Evolutionary conservation across 1,140 invertebrate genomes (phyloP).

Genomic region (Hyles euphorbiae): DNA sequence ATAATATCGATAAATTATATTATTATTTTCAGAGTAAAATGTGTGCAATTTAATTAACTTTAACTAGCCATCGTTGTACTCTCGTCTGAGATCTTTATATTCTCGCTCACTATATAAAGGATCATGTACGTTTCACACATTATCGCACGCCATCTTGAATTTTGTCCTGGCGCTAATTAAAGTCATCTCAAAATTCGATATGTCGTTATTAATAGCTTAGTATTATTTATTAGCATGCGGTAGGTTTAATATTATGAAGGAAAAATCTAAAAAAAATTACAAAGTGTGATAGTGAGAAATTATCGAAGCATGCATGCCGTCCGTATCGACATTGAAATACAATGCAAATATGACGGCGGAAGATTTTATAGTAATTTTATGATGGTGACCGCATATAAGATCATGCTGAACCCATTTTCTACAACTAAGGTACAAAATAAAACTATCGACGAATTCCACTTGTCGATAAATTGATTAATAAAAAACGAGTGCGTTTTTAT

Average conservation of each 20-base stretch:
- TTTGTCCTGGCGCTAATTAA: constrained; percentile 27
- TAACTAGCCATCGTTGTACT: constrained; percentile 1
- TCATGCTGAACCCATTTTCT: neutral
- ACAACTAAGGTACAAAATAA: neutral
- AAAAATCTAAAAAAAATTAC: constrained; percentile 43
- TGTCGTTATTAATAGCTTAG: constrained; percentile 47
- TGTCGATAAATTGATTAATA: neutral
- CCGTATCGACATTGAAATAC: constrained; percentile 15
- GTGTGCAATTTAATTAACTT: too few species aligned
- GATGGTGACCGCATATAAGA: too few species aligned
- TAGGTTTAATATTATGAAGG: constrained; percentile 22
- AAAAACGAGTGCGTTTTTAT: neutral
- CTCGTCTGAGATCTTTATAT: constrained; percentile 2
- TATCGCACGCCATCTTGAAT: constrained; percentile 44
- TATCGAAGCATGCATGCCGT: constrained; percentile 46
- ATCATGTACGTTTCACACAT: constrained; percentile 49
- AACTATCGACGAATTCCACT: neutral
- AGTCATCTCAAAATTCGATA: constrained; percentile 38
- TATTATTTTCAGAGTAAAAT: too few species aligned
- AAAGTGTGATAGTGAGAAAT: constrained; percentile 36
- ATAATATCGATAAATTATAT: too few species aligned
- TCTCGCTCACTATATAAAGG: constrained; percentile 36
- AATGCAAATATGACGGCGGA: constrained; percentile 3
- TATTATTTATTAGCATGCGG: constrained; percentile 70
- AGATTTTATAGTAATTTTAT: constrained; percentile 3